Evolutionary conservation across 2,888 invertebrate species (phyloP).

Genomic region (Elgonia sp.): DNA sequence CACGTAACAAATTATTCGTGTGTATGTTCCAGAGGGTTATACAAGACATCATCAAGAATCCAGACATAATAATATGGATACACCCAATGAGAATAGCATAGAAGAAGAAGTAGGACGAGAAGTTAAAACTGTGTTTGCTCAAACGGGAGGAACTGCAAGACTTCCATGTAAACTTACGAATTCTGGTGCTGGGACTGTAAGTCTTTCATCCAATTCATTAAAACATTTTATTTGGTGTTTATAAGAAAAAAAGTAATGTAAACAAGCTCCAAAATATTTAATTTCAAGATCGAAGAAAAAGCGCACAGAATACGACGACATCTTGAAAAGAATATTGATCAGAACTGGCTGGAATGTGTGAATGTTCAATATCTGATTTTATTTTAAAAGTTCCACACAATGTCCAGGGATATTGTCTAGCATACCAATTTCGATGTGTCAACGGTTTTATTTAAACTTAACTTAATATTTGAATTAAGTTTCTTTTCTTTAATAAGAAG

Average conservation of each 20-base stretch:
- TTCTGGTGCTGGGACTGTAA: constrained; percentile 87
- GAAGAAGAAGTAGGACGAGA: constrained; percentile 79
- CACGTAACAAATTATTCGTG: not conserved
- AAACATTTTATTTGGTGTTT: constrained; percentile 20
- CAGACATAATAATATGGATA: constrained; percentile 80
- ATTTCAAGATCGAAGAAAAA: not conserved
- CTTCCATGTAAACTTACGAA: constrained; percentile 87
- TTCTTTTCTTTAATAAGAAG: too few species aligned
- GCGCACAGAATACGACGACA: not conserved
- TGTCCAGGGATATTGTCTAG: constrained; percentile 26
- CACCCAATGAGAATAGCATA: constrained; percentile 75
- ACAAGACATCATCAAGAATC: constrained; percentile 84
- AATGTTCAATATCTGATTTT: constrained; percentile 42
- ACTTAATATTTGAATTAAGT: not conserved
- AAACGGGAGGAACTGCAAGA: constrained; percentile 87
- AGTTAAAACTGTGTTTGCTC: constrained; percentile 87
- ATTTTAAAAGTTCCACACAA: constrained; percentile 9
- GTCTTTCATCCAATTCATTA: constrained; percentile 77
- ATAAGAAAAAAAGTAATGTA: constrained; percentile 10
- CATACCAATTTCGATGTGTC: constrained; percentile 25
- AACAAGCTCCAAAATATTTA: not conserved
- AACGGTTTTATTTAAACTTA: not conserved
- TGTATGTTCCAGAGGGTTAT: constrained; percentile 80
- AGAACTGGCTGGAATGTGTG: not conserved
- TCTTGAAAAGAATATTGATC: constrained; percentile 7